Base-by-base conservation (phyloP, 2,797 vertebrate species). In the Chaenodraco wilsoni region DNA sequence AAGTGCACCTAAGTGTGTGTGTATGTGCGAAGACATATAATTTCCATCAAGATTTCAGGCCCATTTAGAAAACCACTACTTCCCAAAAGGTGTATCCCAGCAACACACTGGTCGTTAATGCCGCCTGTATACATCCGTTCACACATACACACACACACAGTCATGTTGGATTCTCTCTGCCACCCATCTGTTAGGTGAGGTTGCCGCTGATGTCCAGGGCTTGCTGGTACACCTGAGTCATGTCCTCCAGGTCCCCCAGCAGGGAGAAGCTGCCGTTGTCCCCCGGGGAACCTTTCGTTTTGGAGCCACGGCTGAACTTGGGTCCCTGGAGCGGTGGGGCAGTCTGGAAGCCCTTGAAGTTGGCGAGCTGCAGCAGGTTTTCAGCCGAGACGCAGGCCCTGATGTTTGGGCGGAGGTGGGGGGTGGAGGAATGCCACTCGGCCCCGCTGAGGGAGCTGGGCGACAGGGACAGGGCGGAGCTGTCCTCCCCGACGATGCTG, bases 161-260 rank as follows among this genome's bases (percentile, higher is more conserved):
- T 72, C 59, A 52, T 43, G 68, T 61, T 83, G 40, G 37, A 66
- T 73, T 70, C 74, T 77, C 60, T 80, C 55, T 76, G 51, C 69
- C 76, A 76, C 78, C 81, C 72, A 16, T 78, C 82, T 87, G 72
- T 93, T 98, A 98, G 89, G 95, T 96, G 91, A 99, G 95, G 79
- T 97, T 97, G 95, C 94, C 97, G 94, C 97, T 99, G 90, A 99
- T 99, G 92, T 98, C 98, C 89, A 99, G 95, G 89, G 98, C 98
- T 95, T 98, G 97, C 95, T 99, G 98, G 92, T 99, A 99, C 93
- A 99, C 97, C 97, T 99, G 97, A 96, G 98, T 99, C 95, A 99
- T 97, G 65, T 99, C 98, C 84, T 99, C 98, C 96, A 99, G 96
- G 91, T 99, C 98, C 74, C 97, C 94, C 83, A 99, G 96, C 92